Base-by-base conservation (phyloP, 1,140 invertebrate species). In the Drosophila bocqueti region DNA sequence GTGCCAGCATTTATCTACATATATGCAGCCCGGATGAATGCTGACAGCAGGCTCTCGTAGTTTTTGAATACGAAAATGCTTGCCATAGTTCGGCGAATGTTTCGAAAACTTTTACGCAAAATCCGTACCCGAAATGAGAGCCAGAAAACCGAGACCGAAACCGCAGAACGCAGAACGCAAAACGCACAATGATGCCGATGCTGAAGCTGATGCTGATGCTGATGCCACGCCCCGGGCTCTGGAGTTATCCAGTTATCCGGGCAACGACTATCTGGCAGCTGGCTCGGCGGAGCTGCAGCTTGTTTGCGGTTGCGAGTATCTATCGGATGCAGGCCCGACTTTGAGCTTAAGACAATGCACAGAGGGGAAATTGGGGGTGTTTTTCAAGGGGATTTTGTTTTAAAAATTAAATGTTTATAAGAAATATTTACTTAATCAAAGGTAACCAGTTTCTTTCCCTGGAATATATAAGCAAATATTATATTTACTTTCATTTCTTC, bases 1-100 rank as follows among this genome's bases (percentile, higher is more conserved):
- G 67, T 40, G 49, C 49, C 38, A 46, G 54, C 50, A 68, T 81
- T 49, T 81, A 69, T 81, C 64, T 62, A 62, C 78, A 52, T 50
- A 74, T 47, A 66, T 46, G 36, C 21, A 45, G 9, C 26, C 60
- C 68, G 66, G 76, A 81, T 83, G 73, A 78, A 79, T 79, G 78
- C 84, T 84, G 85, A 84, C 84, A 89, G 84, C 81, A 65, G 87
- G 80, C 86, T 16, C 34, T 57, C 10, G 54, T 57, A 84, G 81
- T 89, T 89, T 79, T 90, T 69, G 74, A 79, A 74, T 89, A 89
- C 84, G 67, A 81, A 89, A 89, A 90, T 90, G 85, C 83, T 73
- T 79, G 77, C 58, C 85, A 89, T 89, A 89, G 85, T 89, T 57
- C 24, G 59, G 62, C 54, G 73, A 87, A 87, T 87, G 81, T 87